Conservation (phyloP, 2,113 vertebrate species). For the Sakesphorus luctuosus region DNA sequence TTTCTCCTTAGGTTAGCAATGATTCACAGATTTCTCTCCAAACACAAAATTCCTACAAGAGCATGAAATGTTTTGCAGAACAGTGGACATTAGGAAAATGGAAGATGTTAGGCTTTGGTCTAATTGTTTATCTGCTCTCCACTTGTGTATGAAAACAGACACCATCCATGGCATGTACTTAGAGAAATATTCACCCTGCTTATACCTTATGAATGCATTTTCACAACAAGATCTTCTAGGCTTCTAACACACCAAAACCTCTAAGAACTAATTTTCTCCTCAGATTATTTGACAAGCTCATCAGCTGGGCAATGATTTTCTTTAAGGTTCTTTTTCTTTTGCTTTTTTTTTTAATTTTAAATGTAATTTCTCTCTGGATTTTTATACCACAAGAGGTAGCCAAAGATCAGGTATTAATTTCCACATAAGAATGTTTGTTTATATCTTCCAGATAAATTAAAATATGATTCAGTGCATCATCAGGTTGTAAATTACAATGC, state of each 20-base stretch:
- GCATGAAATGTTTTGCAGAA: not conserved
- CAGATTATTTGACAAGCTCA: not conserved
- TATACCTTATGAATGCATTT: not conserved
- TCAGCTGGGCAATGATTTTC: not conserved
- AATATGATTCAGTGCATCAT: constrained; percentile 58
- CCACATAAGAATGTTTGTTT: constrained; percentile 39
- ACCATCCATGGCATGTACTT: not conserved
- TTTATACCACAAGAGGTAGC: constrained; percentile 56
- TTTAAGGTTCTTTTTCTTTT: not conserved
- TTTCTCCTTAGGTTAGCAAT: not conserved
- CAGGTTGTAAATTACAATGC: constrained; percentile 46
- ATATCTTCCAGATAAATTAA: constrained; percentile 46
- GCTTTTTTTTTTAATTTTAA: not conserved
- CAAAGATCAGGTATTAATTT: constrained; percentile 64
- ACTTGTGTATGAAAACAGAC: constrained; percentile 1
- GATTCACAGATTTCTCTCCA: not conserved
- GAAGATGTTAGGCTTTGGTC: not conserved
- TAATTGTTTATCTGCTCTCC: not conserved
- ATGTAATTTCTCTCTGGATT: not conserved
- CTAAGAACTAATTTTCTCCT: not conserved
- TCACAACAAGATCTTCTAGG: not conserved
- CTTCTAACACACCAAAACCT: not conserved
- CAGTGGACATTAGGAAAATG: not conserved
- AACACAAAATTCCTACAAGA: not conserved
- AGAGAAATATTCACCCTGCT: not conserved